Base-by-base conservation (phyloP, 2,888 invertebrate species). In the Perithous albicinctus region DNA sequence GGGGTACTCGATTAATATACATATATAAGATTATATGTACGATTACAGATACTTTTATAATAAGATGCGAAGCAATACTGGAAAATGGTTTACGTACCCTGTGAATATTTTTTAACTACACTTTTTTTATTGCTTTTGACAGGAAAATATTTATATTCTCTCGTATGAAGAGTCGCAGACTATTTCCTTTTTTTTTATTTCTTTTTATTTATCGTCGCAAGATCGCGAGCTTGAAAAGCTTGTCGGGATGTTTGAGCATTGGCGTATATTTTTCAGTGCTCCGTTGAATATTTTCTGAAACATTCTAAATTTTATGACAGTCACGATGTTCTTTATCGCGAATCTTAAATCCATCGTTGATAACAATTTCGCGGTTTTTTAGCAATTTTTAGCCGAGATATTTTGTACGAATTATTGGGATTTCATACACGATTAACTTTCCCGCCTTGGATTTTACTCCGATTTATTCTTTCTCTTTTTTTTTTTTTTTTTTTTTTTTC, bases 11-110 rank as follows among this genome's bases (percentile, higher is more conserved):
- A 83, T 81, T 74, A 81, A 70, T 73, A 61, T 61, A 85, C 67
- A 86, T 88, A 88, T 84, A 86, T 86, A 84, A 75, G 75, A 20
- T 79, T 69, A 66, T 70, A 70, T 75, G 20, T 80, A 78, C 72
- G 56, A 72, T 70, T 69, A 82, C 82, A 79, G 20, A 82, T 77
- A 82, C 75, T 69, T 75, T 78, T 72, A 69, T 64, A 59, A 84
- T 89, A 90, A 89, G 87, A 92, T 91, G 91, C 91, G 90, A 91
- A 90, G 92, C 90, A 90, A 91, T 89, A 90, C 87, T 90, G 87
- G 89, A 87, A 88, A 85, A 87, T 88, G 80, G 82, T 87, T 91
- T 91, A 92, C 91, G 90, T 92, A 91, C 91, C 91, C 87, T 90
- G 86, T 82, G 84, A 78, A 85, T 84, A 77, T 83, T 80, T 75